phyloP scores from a whole-genome alignment of 2,113 vertebrate species.

The Grammatotria lemairii region DNA sequence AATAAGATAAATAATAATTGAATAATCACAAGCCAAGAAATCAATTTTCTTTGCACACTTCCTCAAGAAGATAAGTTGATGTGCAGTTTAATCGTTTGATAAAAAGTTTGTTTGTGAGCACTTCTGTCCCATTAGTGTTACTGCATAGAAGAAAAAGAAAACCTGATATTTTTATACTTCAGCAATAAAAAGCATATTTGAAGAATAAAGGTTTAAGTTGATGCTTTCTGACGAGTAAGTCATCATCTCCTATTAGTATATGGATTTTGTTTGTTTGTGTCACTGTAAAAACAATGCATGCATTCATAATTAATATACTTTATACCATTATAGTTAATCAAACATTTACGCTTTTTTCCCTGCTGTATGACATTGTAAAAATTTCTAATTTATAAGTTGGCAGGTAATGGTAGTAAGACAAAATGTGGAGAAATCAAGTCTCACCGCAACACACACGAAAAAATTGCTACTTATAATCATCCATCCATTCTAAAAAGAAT shows the following conservation, averaged over 20 bases:
- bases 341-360: background rate
- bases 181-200: background rate
- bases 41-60: background rate
- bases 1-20: background rate
- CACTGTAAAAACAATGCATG: background rate
- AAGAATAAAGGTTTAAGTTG: background rate
- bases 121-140: background rate
- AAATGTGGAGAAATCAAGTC: background rate
- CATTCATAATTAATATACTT: background rate
- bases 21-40: background rate
- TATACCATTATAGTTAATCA: background rate
- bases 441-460: background rate
- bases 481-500: background rate
- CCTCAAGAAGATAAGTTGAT: background rate
- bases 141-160: accelerated
- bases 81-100: background rate
- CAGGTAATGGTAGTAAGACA: background rate
- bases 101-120: background rate
- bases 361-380: background rate
- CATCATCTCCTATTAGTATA: background rate
- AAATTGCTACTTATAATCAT: background rate
- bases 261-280: background rate
- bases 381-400: background rate
- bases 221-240: background rate
- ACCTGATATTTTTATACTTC: background rate